These are phyloP conservation scores for Stratiomys singularior DNA, from an alignment of 2,888 invertebrate genomes.

Conservation along the genomic window DNA sequence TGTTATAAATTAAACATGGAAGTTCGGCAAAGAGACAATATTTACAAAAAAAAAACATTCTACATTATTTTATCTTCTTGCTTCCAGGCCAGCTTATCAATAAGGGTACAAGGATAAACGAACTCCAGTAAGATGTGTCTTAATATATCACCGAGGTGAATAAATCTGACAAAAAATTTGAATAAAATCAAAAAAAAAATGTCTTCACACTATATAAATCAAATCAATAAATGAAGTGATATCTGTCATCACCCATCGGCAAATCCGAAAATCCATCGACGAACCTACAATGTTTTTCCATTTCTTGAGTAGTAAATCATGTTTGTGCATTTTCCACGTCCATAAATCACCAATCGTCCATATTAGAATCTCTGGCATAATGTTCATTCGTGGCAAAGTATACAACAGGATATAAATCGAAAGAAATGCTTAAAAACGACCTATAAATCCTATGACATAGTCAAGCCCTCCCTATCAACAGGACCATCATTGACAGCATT, in stretches of 20 bases:
- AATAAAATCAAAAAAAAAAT: too few relatives aligned
- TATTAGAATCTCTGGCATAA: constrained; percentile 13
- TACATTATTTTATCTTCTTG: too few relatives aligned
- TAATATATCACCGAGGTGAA: too few relatives aligned
- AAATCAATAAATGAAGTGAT: constrained; percentile 32
- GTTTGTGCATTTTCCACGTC: constrained; percentile 48
- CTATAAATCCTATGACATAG: constrained; percentile 39
- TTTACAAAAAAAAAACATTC: too few relatives aligned
- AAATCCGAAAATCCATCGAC: not conserved
- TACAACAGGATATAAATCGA: constrained; percentile 32
- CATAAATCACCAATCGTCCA: constrained; percentile 53
- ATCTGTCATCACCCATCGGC: constrained; percentile 23
- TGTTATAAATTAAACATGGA: too few relatives aligned
- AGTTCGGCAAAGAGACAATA: too few relatives aligned
- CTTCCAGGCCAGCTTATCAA: too few relatives aligned
- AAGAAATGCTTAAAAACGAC: constrained; percentile 40
- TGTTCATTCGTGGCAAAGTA: not conserved
- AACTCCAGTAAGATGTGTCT: too few relatives aligned
- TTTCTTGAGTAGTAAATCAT: constrained; percentile 51
- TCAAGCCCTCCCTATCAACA: constrained; percentile 12
- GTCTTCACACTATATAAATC: not conserved
- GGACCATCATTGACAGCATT: constrained; percentile 39
- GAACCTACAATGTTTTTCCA: not conserved
- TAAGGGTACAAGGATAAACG: too few relatives aligned
- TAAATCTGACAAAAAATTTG: too few relatives aligned